These are phyloP conservation scores for Albula goreensis DNA, from an alignment of 2,113 vertebrate species.

Conservation along the genomic window DNA sequence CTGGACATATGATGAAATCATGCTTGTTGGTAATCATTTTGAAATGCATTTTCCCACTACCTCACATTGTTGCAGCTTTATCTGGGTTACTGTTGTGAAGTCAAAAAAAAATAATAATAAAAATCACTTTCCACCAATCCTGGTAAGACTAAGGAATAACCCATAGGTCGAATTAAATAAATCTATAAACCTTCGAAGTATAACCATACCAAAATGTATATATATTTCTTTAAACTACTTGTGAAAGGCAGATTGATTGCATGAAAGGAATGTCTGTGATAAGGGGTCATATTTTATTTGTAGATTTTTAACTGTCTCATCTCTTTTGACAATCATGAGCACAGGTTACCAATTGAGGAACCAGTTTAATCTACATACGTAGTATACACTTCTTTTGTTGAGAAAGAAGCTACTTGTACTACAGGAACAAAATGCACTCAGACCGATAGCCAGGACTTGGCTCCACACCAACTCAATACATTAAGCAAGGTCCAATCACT, in stretches of 20 bases:
- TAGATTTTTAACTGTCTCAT: background rate
- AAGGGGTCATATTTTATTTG: background rate
- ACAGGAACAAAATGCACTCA: slow-evolving; percentile 56
- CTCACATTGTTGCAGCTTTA: slow-evolving; percentile 79
- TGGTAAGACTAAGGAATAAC: slow-evolving; percentile 42
- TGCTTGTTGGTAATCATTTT: background rate
- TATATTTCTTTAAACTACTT: background rate
- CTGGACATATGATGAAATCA: background rate
- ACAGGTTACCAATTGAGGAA: background rate
- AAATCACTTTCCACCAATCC: slow-evolving; percentile 81
- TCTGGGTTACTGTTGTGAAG: slow-evolving; percentile 73
- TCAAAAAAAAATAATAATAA: slow-evolving; percentile 79
- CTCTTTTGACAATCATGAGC: background rate
- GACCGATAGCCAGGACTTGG: background rate
- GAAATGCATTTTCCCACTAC: background rate
- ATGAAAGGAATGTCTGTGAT: background rate
- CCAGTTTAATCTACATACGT: background rate
- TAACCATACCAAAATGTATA: background rate
- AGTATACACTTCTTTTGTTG: background rate
- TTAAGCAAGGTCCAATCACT: background rate
- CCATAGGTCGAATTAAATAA: background rate
- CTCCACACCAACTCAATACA: background rate
- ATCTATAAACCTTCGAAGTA: background rate
- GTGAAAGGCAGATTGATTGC: background rate
- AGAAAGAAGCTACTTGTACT: slow-evolving; percentile 63